Evolutionary conservation across 2,888 invertebrate species (phyloP), one percentile per base, ranked within the genome.

Genomic region (Lapara coniferarum): DNA sequence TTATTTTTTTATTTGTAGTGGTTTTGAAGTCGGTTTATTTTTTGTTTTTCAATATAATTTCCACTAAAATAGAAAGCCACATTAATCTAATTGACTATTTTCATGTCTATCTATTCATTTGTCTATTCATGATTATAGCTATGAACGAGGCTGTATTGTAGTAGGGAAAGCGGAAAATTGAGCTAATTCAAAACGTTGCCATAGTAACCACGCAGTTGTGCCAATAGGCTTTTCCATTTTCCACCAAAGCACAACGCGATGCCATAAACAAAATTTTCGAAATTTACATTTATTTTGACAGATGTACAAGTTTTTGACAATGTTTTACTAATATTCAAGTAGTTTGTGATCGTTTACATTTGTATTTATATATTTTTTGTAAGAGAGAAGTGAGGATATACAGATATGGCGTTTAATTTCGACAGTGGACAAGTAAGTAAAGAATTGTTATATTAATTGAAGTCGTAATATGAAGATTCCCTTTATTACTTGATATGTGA

Each of bases 361-460:
- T 76, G 77, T 75, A 77, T 81, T 80, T 79, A 77, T 70, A 75
- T 74, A 74, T 73, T 73, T 67, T 72, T 71, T 72, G 53, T 37
- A 10, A 19, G 12, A 37, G 13, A 10, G 30, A 19, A 73, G 57
- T 70, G 72, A 75, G 74, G 70, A 71, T 67, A 37, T 46, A 59
- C 51, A 71, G 78, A 71, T 59, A 93, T 93, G 93, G 85, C 93
- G 68, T 93, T 81, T 75, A 89, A 91, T 79, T 93, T 93, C 81
- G 90, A 92, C 72, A 93, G 93, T 72, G 93, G 89, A 53, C 93
- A 93, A 78, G 93, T 93, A 78, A 87, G 89, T 86, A 13, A 58
- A 66, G 16, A 12, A 70, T 74, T 73, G 8, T 37, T 37, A 37
- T 37, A 37, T 37, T 37, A 37, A 3, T 37, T 37, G 37, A 37